Base-by-base conservation (phyloP, 2,888 invertebrate species). In the Arge pagana region DNA sequence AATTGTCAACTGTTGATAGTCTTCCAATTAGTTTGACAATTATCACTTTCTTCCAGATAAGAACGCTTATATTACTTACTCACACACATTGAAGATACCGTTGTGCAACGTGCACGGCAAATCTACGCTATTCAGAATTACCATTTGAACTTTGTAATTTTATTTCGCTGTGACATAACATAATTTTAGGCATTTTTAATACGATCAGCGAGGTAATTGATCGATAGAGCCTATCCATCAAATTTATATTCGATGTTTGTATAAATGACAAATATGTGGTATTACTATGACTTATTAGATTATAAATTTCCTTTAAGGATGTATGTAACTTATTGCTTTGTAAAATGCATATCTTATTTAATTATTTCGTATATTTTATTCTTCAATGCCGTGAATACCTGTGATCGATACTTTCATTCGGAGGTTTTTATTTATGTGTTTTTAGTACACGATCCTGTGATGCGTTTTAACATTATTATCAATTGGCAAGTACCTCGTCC, bases 241-340 rank as follows among this genome's bases (percentile, higher is more conserved):
- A 21, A 15, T 42, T 30, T 18, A 45, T 33, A 18, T 30, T 48
- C 50, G 56, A 57, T 61, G 58, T 57, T 64, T 70, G 67, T 69
- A 69, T 66, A 59, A 45, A 45, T 45, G 45, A 45, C 10, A 45
- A 45, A 43, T 19, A 45, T 45, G 33, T 45, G 33, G 45, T 45
- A 45, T 45, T 45, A 45, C 35, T 45, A 45, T 23, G 35, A 42
- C 24, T 33, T 33, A 45, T 48, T 30, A 56, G 26, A 33, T 16
- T 15, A 45, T 52, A 30, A 15, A 40, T 65, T 61, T 49, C 66
- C 57, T 64, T 61, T 65, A 66, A 58, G 59, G 50, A 62, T 56
- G 50, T 64, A 65, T 76, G 74, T 76, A 76, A 76, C 72, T 75
- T 76, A 76, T 76, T 76, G 76, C 76, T 76, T 76, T 76, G 76